Evolutionary conservation across 2,888 invertebrate genomes (phyloP), one percentile per base, ranked within the genome.

Genomic region (Phragmatobia fuliginosa): DNA sequence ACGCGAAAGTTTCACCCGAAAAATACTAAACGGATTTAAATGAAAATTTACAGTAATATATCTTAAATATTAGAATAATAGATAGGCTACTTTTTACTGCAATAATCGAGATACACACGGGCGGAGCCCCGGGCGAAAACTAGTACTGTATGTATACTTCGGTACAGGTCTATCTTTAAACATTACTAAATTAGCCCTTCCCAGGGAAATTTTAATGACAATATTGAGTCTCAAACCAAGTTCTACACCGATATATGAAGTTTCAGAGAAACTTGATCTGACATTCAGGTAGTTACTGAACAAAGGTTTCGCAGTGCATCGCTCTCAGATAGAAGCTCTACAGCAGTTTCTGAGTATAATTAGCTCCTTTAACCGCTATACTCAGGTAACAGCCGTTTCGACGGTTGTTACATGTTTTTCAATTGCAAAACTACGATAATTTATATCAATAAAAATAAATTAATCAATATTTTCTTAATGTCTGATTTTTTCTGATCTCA

Each of bases 321-420:
- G 32, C 62, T 72, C 45, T 68, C 32, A 72, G 67, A 63, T 62
- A 70, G 41, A 62, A 63, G 65, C 69, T 58, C 60, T 65, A 73
- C 67, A 69, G 67, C 60, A 69, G 68, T 67, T 72, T 67, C 71
- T 69, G 71, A 67, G 73, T 76, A 75, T 80, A 78, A 81, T 82
- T 83, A 75, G 73, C 74, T 77, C 38, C 68, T 74, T 69, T 66
- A 75, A 70, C 58, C 68, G 36, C 16, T 33, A 36, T 18, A 14
- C 32, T 63, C n/a, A 14, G 21, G 49, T 38, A 7, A 28, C 56
- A 33, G n/a, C 3, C 49, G 6, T 31, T 32, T 18, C n/a, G 1
- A 14, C 38, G 0, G 41, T 38, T 1, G 8, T 28, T 38, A 10
- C 1, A 16, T 16, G 14, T 1, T 14, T 28, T 28, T 28, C 28